phyloP scores from a whole-genome alignment of 1,140 invertebrate genomes.

The Aphis craccivora region DNA sequence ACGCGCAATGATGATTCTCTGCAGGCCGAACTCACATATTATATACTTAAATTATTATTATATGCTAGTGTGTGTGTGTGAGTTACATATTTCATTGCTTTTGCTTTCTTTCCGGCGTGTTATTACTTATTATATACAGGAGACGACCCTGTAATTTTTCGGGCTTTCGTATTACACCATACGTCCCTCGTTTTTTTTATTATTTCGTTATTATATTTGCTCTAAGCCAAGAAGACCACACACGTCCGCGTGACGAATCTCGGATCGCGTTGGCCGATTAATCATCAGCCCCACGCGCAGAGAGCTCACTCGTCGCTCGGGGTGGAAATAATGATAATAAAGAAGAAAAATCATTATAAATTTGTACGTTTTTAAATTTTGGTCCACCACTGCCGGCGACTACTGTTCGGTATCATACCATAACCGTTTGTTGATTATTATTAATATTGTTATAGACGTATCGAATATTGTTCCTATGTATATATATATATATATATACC shows the following conservation, averaged over 20 bases:
- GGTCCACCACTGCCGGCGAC: not conserved
- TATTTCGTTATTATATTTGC: constrained; percentile 13
- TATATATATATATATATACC: not conserved
- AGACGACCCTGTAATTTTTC: not conserved
- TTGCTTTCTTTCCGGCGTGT: not conserved
- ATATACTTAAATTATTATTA: not conserved
- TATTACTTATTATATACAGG: not conserved
- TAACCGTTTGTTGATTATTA: not conserved
- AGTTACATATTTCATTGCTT: not conserved
- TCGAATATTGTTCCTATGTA: not conserved
- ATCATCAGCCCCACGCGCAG: not conserved
- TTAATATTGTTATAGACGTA: not conserved
- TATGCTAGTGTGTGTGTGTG: not conserved
- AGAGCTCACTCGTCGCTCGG: not conserved
- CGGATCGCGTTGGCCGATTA: constrained; percentile 26
- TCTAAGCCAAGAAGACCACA: constrained; percentile 6
- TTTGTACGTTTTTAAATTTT: not conserved
- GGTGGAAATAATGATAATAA: not conserved
- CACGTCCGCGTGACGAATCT: constrained; percentile 42
- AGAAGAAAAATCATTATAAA: not conserved
- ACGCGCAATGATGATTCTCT: not conserved
- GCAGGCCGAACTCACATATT: not conserved
- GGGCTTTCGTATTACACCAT: not conserved
- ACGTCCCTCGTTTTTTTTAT: constrained; percentile 1
- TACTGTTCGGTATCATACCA: not conserved